Conservation (phyloP, 2,797 vertebrate genomes). For the Phalanger gymnotis region DNA sequence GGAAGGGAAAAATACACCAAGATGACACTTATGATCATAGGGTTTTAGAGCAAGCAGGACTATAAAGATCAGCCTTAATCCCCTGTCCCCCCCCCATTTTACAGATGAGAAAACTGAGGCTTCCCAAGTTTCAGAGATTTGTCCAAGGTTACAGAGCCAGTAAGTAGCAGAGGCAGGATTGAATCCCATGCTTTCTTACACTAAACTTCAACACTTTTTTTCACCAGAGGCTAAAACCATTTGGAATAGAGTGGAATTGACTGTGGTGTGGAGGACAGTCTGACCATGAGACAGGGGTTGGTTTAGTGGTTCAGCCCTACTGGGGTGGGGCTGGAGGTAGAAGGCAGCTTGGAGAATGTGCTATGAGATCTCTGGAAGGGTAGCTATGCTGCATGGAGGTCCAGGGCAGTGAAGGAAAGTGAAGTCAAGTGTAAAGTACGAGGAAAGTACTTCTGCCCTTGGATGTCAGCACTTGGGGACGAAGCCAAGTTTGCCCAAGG, state of each 20-base stretch:
- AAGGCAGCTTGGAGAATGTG: background rate
- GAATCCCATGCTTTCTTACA: background rate
- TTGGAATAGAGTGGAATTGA: background rate
- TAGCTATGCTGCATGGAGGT: background rate
- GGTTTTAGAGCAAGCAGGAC: background rate
- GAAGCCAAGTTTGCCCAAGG: background rate
- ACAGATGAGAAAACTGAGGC: background rate
- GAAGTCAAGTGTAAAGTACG: background rate
- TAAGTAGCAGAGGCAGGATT: background rate
- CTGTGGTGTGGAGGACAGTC: background rate
- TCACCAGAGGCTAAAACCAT: background rate
- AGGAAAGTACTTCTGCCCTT: background rate
- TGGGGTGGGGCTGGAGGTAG: background rate
- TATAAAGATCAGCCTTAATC: background rate
- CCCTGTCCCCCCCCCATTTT: background rate
- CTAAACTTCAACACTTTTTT: background rate
- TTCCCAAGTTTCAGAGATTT: background rate
- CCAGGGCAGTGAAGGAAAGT: background rate
- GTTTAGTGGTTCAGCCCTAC: background rate
- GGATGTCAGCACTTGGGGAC: background rate
- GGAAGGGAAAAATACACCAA: conserved; percentile 21
- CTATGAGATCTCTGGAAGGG: background rate
- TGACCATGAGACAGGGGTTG: background rate
- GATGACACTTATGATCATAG: background rate
- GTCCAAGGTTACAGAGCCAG: background rate